A percentile compares a stretch with the other conserved stretches of the same genome.
Conservation (phyloP, 2,888 invertebrate species). For the Choristoneura rosaceana region DNA sequence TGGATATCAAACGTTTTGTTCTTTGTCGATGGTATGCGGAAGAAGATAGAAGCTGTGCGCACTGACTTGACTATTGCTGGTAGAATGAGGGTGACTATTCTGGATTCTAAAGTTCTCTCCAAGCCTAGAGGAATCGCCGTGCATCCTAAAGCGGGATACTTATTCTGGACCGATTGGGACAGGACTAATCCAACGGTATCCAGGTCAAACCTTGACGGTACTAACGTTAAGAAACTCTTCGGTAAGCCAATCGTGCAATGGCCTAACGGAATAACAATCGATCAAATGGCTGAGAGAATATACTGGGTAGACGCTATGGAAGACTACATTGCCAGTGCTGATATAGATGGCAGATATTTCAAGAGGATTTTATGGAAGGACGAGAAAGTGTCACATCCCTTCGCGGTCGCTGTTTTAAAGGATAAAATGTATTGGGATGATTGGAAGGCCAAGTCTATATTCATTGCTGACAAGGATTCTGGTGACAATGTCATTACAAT, state of each 20-base stretch:
- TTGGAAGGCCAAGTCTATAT: conserved; percentile 92
- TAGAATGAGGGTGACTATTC: conserved; percentile 91
- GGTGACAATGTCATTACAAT: conserved; percentile 87
- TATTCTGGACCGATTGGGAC: conserved; percentile 96
- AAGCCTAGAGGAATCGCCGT: conserved; percentile 93
- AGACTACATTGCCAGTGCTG: conserved; percentile 92
- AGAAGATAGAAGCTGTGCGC: conserved; percentile 92
- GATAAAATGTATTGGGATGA: conserved; percentile 96
- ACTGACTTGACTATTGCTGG: conserved; percentile 86
- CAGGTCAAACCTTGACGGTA: conserved; percentile 92
- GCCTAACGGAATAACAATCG: conserved; percentile 95
- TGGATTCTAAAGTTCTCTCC: conserved; percentile 87
- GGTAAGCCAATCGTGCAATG: conserved; percentile 89
- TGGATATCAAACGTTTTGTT: conserved; percentile 95
- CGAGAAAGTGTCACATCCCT: conserved; percentile 91
- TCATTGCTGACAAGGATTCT: conserved; percentile 91
- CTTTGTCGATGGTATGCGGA: conserved; percentile 93
- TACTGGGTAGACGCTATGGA: conserved; percentile 95
- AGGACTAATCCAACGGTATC: conserved; percentile 91
- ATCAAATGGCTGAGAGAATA: conserved; percentile 91
- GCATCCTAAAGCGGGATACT: conserved; percentile 91
- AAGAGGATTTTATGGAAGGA: conserved; percentile 88
- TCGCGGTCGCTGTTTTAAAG: conserved; percentile 94
- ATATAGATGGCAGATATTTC: conserved; percentile 89
- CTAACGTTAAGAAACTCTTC: conserved; percentile 87